Evolutionary conservation across 2,113 vertebrate species (phyloP), one percentile per base, ranked within the genome.

Genomic region (Rana temporaria): DNA sequence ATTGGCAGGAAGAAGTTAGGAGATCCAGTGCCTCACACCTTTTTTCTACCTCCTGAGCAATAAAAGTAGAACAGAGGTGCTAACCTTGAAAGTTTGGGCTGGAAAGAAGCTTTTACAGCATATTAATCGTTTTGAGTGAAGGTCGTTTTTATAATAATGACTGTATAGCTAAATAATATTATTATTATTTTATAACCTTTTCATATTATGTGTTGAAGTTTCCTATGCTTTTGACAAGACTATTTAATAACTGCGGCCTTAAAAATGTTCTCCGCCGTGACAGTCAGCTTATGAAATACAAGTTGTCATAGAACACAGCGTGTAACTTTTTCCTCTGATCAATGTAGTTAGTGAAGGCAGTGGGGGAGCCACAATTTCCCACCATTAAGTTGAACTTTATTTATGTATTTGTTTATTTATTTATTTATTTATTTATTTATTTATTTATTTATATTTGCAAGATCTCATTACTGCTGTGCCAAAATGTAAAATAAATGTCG

Each of bases 401-500:
- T 53, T 74, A 59, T 56, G 38, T 4, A 38, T 74, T 38, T 56
- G 3, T 3, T 3, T 30, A 30, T 30, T 53, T 74, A 59, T 56
- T 59, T 4, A 38, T 74, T 38, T 56, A 30, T 3, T 3, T 30
- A 30, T 22, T 22, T 38, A 16, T 1, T 53, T 74, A 59, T 56
- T 59, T 4, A 38, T 74, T 38, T 56, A 30, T 3, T 3, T 30
- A 30, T 30, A 34, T 74, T 56, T 56, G 55, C 30, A 38, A 59
- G 56, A 26, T 57, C 53, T 57, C 14, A 57, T 73, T 74, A 59
- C 30, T 38, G 18, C 52, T 20, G 55, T 22, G 55, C 55, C 55
- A 74, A 74, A 74, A 60, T 38, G 19, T 20, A 74, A 60, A 38
- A 60, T 19, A 60, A 74, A 74, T 60, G 71, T 74, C 71, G 30